phyloP scores from a whole-genome alignment of 1,140 invertebrate species.

The Ceratosolen fusciceps region DNA sequence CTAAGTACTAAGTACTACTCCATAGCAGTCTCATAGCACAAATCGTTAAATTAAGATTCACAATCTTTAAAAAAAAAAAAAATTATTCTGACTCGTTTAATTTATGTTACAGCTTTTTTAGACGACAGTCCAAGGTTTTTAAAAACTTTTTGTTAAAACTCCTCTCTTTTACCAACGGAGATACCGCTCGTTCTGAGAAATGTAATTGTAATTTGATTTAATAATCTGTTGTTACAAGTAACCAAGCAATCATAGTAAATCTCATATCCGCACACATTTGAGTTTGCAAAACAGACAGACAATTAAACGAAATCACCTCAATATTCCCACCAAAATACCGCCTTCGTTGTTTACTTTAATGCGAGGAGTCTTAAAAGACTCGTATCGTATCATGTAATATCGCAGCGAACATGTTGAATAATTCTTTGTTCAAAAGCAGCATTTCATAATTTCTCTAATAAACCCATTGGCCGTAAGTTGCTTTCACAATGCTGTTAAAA shows the following conservation, averaged over 20 bases:
- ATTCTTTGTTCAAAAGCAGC: slow-evolving; percentile 8
- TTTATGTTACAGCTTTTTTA: slow-evolving; percentile 43
- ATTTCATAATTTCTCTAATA: not conserved
- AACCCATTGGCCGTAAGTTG: too few species aligned
- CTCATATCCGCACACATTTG: slow-evolving; percentile 7
- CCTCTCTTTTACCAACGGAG: slow-evolving; percentile 39
- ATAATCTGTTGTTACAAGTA: slow-evolving; percentile 29
- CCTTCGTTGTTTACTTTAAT: too few species aligned
- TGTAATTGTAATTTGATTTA: slow-evolving; percentile 37
- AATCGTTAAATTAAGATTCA: slow-evolving; percentile 29
- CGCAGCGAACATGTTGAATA: slow-evolving; percentile 30
- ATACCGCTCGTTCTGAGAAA: slow-evolving; percentile 37
- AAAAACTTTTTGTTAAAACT: slow-evolving; percentile 40
- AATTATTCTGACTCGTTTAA: slow-evolving; percentile 28
- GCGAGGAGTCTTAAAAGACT: too few species aligned
- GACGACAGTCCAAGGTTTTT: slow-evolving; percentile 40
- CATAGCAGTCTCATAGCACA: not conserved
- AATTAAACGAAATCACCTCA: too few species aligned
- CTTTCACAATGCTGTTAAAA: too few species aligned
- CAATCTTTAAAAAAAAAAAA: slow-evolving; percentile 36
- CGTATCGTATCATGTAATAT: not conserved
- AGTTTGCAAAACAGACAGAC: not conserved
- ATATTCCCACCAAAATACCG: too few species aligned
- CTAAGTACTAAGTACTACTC: slow-evolving; percentile 12
- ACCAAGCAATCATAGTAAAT: not conserved